Evolutionary conservation across 2,113 vertebrate genomes (phyloP), one percentile per base, ranked within the genome.

Genomic region (Melanostigma gelatinosum): DNA sequence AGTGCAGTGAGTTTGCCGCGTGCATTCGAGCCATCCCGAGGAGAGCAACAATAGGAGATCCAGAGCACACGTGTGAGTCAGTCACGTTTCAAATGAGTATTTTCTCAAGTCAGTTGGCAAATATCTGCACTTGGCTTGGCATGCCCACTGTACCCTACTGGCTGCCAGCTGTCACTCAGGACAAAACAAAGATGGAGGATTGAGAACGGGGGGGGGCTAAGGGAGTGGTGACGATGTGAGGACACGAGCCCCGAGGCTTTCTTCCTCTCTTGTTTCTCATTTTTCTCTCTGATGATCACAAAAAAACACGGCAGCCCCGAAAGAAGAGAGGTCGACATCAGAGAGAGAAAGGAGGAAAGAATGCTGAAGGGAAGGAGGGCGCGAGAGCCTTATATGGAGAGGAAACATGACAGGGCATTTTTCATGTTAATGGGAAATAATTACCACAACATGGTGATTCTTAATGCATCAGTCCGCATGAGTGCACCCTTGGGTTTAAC

Each of bases 121-220:
- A 90, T 88, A 86, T 85, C 72, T 82, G 87, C 84, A 79, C 87
- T 91, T 78, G 88, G 61, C 63, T 88, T 95, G 94, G 94, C 95
- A 94, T 87, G 85, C 85, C 84, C 90, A 79, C 87, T 88, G 92
- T 93, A 93, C 92, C 94, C 93, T 92, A 94, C 94, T 93, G 94
- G 86, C 90, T 91, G 93, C 94, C 94, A 94, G 95, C 93, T 95
- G 94, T 94, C 93, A 93, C 92, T 92, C 90, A 93, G 87, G 87
- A 91, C 92, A 82, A 91, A 44, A 57, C 83, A 85, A 82, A 86
- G 88, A 91, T 88, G 88, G 86, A 90, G 90, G 86, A 82, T 74
- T 64, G 84, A 79, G 69, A 86, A 79, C 4, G 32, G n/a, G 22
- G 22, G 72, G 82, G 52, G 36, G 68, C 72, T 85, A 75, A 89